A percentile compares a stretch with the other conserved stretches of the same genome.
Conservation (phyloP, 2,888 invertebrate species). For the Pardosa pseudoannulata region DNA sequence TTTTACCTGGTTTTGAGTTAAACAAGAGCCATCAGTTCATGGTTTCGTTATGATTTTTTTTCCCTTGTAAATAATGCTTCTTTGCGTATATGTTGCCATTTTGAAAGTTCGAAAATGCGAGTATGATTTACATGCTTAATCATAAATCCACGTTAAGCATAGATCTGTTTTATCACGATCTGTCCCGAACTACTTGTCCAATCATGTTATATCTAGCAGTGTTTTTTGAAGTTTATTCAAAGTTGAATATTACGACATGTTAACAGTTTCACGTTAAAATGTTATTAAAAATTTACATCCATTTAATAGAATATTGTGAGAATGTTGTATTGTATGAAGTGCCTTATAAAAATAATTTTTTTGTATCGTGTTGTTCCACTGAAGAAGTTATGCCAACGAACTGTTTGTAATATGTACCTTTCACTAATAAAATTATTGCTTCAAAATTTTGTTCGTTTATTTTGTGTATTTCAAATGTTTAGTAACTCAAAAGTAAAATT, state of each 20-base stretch:
- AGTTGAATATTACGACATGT: no score
- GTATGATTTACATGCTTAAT: background rate
- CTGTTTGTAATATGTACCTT: background rate
- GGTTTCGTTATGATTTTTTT: background rate
- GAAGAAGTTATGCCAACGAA: background rate
- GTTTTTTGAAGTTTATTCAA: no score
- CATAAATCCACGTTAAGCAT: no score
- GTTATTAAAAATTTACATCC: no score
- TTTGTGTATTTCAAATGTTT: background rate
- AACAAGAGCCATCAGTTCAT: background rate
- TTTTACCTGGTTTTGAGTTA: background rate
- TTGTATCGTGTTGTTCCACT: background rate
- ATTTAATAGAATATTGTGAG: background rate
- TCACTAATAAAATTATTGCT: background rate
- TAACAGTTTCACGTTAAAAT: no score
- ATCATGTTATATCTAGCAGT: no score
- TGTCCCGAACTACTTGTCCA: no score
- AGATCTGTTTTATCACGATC: no score
- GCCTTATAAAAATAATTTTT: background rate
- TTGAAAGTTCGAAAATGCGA: constrained; percentile 2
- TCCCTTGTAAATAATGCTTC: background rate
- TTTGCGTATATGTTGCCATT: background rate
- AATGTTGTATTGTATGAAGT: background rate
- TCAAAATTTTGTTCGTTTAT: background rate
- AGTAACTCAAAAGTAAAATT: no score